Evolutionary conservation across 2,888 invertebrate genomes (phyloP), one percentile per base, ranked within the genome.

Genomic region (Ophion obscuratus): DNA sequence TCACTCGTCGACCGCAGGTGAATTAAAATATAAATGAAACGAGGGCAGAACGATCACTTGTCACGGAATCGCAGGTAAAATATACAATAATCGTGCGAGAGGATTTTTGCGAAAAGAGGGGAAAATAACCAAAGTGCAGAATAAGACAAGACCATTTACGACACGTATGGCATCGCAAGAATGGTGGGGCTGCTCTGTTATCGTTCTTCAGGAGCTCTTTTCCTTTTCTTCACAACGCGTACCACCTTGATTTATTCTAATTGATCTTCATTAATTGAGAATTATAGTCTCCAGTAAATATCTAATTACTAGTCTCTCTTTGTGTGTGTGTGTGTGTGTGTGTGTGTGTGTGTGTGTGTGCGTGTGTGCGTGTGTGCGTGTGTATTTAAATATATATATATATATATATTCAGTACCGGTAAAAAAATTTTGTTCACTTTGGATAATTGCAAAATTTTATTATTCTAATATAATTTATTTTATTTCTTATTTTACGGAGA

Each of bases 191-290:
- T 78, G 1, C 47, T 73, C 7, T 61, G 31, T 64, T 62, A 36
- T 57, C 79, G 40, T 57, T 68, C 20, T 31, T 9, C 47, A 20
- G 4, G 24, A 40, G 40, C 40, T 78, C 53, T 57, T 64, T 59
- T 47, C 11, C 57, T 79, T 64, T 62, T 68, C 62, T 57, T 40
- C 36, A 40, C 68, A 57, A 59, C 79, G 24, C 73, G 68, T 61
- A 11, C 31, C 61, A 36, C 24, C 36, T 62, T 24, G 62, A 57
- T 83, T 87, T 89, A 90, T 91, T 87, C 84, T 87, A 87, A 92
- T 89, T 87, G 88, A 87, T 81, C 87, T 85, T 88, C 89, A 91
- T 90, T 89, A 88, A 85, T 87, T 85, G 47, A 83, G 71, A 83
- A 88, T 87, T 81, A 81, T 83, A 80, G 81, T 87, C 74, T 73